Evolutionary conservation across 2,797 vertebrate species (phyloP).

Genomic region (Cephalopachus bancanus): DNA sequence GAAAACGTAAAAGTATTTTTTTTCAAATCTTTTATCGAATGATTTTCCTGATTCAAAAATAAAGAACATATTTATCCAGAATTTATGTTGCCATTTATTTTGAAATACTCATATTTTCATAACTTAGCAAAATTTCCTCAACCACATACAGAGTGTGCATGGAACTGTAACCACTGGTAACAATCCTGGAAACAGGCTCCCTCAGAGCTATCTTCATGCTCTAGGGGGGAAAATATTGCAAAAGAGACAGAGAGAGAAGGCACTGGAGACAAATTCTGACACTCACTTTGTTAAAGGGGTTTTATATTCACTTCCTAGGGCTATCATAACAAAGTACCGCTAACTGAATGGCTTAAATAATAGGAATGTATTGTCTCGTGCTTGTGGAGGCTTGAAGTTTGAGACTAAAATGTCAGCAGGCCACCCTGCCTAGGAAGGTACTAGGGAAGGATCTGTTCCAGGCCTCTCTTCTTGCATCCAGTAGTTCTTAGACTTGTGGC

Average conservation of each 20-base stretch:
- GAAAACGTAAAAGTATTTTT: slow-evolving; percentile 33
- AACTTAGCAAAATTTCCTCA: background rate
- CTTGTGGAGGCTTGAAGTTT: background rate
- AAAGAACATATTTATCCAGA: background rate
- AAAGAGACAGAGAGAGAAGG: background rate
- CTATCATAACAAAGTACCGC: background rate
- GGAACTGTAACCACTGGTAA: background rate
- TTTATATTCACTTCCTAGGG: background rate
- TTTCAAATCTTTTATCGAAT: slow-evolving; percentile 43
- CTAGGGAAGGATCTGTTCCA: background rate
- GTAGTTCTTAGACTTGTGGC: background rate
- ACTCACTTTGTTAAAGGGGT: background rate
- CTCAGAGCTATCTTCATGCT: background rate
- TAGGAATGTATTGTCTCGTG: background rate
- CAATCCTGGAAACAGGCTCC: background rate
- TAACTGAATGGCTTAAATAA: background rate
- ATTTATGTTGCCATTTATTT: background rate
- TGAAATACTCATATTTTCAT: slow-evolving; percentile 4
- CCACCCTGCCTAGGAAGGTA: background rate
- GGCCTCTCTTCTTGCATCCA: background rate
- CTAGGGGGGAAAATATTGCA: background rate
- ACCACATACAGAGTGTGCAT: background rate
- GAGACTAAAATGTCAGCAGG: background rate
- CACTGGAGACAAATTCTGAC: background rate
- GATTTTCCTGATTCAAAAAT: slow-evolving; percentile 31